Percentiles rank a stretch among this genome's conserved stretches.
Evolutionary conservation across 2,888 invertebrate genomes (phyloP).

Genomic region (Anthrax anthrax): DNA sequence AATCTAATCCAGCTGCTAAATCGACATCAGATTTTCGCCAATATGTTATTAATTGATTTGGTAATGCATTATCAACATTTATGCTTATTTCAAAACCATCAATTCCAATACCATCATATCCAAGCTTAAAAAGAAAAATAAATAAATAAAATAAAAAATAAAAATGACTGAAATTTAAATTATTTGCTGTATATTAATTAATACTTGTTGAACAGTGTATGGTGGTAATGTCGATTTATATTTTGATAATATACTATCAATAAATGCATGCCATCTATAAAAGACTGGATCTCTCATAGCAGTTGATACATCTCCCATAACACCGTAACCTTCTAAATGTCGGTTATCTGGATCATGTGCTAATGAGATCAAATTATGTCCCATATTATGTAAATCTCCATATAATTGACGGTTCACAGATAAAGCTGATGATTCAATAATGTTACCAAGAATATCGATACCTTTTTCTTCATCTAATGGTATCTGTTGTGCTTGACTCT

Average conservation of each 20-base stretch:
- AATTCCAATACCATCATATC: conserved; percentile 13
- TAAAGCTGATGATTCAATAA: conserved; percentile 56
- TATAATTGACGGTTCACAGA: conserved; percentile 54
- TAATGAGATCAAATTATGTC: conserved; percentile 60
- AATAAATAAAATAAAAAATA: not conserved
- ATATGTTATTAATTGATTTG: conserved; percentile 51
- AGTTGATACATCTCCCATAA: conserved; percentile 69
- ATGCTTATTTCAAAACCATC: conserved; percentile 19
- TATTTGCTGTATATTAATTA: not conserved
- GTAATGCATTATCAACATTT: conserved; percentile 15
- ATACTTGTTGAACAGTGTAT: conserved; percentile 40
- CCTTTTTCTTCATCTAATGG: conserved; percentile 39
- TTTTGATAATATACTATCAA: conserved; percentile 59
- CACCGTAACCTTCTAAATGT: conserved; percentile 54
- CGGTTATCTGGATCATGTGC: conserved; percentile 64
- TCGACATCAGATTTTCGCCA: conserved; percentile 73
- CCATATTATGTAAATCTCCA: conserved; percentile 71
- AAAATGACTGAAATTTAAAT: too few species aligned
- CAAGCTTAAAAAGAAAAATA: conserved; percentile 6
- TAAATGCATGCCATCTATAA: conserved; percentile 70
- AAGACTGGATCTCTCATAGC: conserved; percentile 79
- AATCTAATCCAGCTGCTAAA: conserved; percentile 67
- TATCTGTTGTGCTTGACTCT: conserved; percentile 9
- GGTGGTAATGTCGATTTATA: conserved; percentile 47
- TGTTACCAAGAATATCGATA: conserved; percentile 64